These are phyloP conservation scores for Galagoides demidoff DNA, from an alignment of 2,797 vertebrate genomes.

Conservation along the genomic window DNA sequence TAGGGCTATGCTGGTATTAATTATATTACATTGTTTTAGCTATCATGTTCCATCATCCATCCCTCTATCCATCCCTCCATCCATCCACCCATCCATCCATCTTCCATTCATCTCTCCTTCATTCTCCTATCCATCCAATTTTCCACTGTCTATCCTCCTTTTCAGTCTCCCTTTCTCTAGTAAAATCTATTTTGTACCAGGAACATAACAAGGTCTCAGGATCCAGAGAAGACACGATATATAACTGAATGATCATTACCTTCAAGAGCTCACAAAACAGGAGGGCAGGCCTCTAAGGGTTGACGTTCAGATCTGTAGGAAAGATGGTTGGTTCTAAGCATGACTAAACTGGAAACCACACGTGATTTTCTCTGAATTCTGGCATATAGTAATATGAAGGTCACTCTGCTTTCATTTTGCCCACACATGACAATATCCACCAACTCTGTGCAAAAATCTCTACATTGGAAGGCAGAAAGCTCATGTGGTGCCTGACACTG, in stretches of 20 bases:
- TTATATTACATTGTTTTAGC: not conserved
- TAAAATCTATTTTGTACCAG: not conserved
- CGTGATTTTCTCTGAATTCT: slow-evolving; percentile 21
- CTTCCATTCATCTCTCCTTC: not conserved
- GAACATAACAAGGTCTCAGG: not conserved
- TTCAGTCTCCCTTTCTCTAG: not conserved
- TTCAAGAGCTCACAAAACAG: not conserved
- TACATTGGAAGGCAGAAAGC: not conserved
- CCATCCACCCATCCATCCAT: not conserved
- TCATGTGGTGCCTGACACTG: not conserved
- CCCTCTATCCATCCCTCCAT: not conserved
- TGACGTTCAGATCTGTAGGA: not conserved
- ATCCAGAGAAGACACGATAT: not conserved
- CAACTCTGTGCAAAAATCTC: not conserved
- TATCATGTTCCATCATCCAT: not conserved
- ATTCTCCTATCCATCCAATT: not conserved
- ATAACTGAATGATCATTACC: not conserved
- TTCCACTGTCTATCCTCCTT: not conserved
- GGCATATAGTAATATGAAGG: slow-evolving; percentile 16
- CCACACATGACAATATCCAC: not conserved
- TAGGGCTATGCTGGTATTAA: not conserved
- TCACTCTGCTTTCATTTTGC: slow-evolving; percentile 11
- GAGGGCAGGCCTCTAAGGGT: not conserved
- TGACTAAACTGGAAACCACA: not conserved
- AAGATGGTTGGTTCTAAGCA: slow-evolving; percentile 14